These are phyloP conservation scores for Melitaea cinxia DNA, from an alignment of 1,140 invertebrate genomes.

Conservation along the genomic window DNA sequence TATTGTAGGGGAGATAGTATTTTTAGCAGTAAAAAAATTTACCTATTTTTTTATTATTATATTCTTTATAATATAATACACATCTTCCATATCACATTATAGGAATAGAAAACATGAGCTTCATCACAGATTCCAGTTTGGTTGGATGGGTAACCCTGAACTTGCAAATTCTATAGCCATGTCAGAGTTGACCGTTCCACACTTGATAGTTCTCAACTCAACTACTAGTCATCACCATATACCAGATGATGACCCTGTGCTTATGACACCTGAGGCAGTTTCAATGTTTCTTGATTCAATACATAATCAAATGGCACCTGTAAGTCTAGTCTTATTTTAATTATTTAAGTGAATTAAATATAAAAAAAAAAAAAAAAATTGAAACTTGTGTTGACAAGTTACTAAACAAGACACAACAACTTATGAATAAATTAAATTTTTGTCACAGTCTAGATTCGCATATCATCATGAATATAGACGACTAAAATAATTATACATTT, in stretches of 20 bases:
- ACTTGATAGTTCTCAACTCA: constrained; percentile 94
- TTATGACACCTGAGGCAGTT: constrained; percentile 90
- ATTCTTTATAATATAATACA: background rate
- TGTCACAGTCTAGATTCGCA: too few relatives aligned
- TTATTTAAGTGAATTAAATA: too few relatives aligned
- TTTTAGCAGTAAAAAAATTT: too few relatives aligned
- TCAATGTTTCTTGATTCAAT: constrained; percentile 90
- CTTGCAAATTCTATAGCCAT: constrained; percentile 96
- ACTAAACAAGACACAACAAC: too few relatives aligned
- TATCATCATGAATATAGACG: too few relatives aligned
- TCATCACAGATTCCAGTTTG: constrained; percentile 94
- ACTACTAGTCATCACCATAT: constrained; percentile 95
- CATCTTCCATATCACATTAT: constrained; percentile 37
- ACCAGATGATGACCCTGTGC: constrained; percentile 90
- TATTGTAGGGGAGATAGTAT: too few relatives aligned
- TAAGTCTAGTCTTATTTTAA: constrained; percentile 64
- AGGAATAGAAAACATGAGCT: constrained; percentile 89
- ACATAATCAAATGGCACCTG: constrained; percentile 87
- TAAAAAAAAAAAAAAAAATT: too few relatives aligned
- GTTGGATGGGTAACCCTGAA: constrained; percentile 93
- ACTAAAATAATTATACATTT: too few relatives aligned
- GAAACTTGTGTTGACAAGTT: too few relatives aligned
- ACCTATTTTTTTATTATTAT: too few relatives aligned
- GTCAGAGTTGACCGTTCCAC: constrained; percentile 90
- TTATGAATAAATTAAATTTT: too few relatives aligned